Percentiles rank a stretch among this genome's conserved stretches.
Conservation (phyloP, 2,888 invertebrate species). For the Drosophila lutescens region DNA sequence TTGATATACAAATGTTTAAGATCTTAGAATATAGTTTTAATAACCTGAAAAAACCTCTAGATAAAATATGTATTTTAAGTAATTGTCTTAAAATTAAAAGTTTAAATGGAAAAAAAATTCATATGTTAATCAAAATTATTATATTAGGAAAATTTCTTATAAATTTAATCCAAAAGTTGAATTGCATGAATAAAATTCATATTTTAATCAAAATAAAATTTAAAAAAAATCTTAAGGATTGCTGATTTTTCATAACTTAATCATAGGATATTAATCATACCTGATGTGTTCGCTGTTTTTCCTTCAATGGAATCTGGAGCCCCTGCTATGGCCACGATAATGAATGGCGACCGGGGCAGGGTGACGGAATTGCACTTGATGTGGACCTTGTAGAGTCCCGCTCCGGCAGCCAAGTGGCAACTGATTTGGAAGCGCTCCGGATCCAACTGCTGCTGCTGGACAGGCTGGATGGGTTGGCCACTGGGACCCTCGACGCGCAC, state of each 20-base stretch:
- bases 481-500: constrained; percentile 82
- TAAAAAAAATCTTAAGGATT: no score
- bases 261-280: background rate
- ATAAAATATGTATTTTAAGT: no score
- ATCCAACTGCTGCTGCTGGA: constrained; percentile 76
- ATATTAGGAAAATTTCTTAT: no score
- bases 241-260: background rate
- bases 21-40: no score
- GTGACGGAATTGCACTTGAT: constrained; percentile 82
- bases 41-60: no score
- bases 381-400: constrained; percentile 82
- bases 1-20: no score
- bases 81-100: no score
- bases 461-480: constrained; percentile 63
- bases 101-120: no score
- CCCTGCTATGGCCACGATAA: constrained; percentile 81
- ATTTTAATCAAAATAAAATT: no score
- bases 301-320: constrained; percentile 5
- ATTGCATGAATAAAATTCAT: no score
- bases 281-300: background rate
- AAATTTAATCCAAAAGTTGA: no score
- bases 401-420: constrained; percentile 63
- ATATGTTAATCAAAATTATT: no score
- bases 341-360: constrained; percentile 81
- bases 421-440: constrained; percentile 80